Base-by-base conservation (phyloP, 2,113 vertebrate genomes). In the Pithys albifrons region DNA sequence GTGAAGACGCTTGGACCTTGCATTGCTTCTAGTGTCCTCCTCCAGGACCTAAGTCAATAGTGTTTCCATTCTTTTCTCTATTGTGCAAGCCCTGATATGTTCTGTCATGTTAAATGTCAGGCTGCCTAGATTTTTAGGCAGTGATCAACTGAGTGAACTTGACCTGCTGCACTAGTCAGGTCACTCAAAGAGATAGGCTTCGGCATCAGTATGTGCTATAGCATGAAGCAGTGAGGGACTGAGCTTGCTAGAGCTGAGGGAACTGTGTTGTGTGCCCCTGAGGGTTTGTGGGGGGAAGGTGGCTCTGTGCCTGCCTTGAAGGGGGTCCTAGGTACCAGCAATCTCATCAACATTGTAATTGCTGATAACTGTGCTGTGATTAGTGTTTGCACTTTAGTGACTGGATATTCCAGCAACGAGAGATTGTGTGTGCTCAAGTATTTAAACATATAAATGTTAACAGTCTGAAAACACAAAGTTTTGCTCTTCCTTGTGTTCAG, bases 121-220 rank as follows among this genome's bases (percentile, higher is more conserved):
- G 9, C 33, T 31, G 67, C 7, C 35, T 51, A 43, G 28, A 27
- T 35, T 33, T 45, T 74, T 64, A 48, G 57, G 19, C 35, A 59
- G 25, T 52, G 35, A 2, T 16, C 2, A 7, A 39, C 48, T 0
- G 0, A 11, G 19, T 48, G 29, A 29, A 66, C 71, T 64, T 91
- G 33, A 62, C 19, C 48, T 71, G 2, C 49, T 81, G 43, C 19
- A 4, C 64, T 67, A 43, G 48, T 67, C 37, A 23, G 18, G 49
- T 74, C 48, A 27, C 15, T 10, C 33, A 46, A 46, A 20, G 64
- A 66, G 37, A 22, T 6, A 37, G 25, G 5, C 25, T 88, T 73
- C 46, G 28, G 14, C 37, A 12, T 71, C n/a, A 52, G 19, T 7
- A 0, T 39, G 10, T 33, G 51, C 37, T 62, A 4, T 12, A 51